Evolutionary conservation across 2,888 invertebrate genomes (phyloP), one percentile per base, ranked within the genome.

Genomic region (Acleris sparsana): DNA sequence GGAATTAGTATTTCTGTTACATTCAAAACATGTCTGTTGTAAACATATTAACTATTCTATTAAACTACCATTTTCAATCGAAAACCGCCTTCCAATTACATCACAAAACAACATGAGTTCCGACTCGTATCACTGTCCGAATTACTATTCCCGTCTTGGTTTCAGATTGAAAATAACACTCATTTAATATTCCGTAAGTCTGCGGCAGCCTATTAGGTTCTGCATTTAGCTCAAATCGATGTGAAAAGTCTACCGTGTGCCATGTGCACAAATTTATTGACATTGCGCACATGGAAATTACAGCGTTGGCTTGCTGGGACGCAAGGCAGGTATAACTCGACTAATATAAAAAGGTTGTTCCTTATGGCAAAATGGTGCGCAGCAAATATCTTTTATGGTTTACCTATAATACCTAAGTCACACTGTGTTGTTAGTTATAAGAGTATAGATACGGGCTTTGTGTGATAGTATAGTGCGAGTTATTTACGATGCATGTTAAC

Each of bases 261-360:
- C 67, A 29, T 46, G 61, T 58, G 66, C 67, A 69, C 67, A 58
- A 73, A 74, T 75, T 73, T 75, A 75, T 75, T 72, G 73, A 72
- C 71, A 70, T 61, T 62, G 70, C 61, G 57, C 70, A 72, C 73
- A 71, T 68, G 75, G 69, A 73, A 74, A 70, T 48, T 67, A 73
- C 65, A 63, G 67, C 53, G 55, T 57, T 59, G 63, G 62, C 58
- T 61, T 55, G 63, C 63, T 60, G 69, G 53, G 64, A 53, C 29
- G 48, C 48, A 7, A 52, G 33, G 48, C 48, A 18, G 49, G 55
- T 49, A 65, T 62, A 61, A n/a, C 17, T n/a, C 46, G 46, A 17
- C 46, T 46, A 39, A 13, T 39, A 39, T 39, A 39, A 13, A 39
- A 39, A 9, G 39, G 39, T 39, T 11, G 13, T 39, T 39, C 39